phyloP scores from a whole-genome alignment of 2,888 invertebrate species.

The Diadegma fenestrale region DNA sequence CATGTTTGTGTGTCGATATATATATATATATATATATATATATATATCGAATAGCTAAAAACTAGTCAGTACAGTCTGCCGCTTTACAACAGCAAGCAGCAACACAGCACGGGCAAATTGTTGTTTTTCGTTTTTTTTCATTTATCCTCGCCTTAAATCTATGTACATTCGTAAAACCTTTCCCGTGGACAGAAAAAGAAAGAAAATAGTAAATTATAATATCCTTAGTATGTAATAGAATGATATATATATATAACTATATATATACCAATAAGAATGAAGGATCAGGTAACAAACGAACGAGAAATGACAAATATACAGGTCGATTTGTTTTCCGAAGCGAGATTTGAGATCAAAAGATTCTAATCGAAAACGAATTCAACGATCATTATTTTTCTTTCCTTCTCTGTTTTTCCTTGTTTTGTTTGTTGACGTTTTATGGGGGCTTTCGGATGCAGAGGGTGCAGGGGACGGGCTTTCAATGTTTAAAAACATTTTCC shows the following conservation, averaged over 20 bases:
- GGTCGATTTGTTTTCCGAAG: constrained; percentile 56
- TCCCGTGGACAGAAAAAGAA: constrained; percentile 49
- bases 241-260: constrained; percentile 32
- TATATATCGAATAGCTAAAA: constrained; percentile 61
- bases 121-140: constrained; percentile 18
- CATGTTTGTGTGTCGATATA: constrained; percentile 8
- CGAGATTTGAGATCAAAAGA: constrained; percentile 46
- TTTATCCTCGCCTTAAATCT: constrained; percentile 49
- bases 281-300: constrained; percentile 53
- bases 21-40: constrained; percentile 31
- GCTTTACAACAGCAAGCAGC: constrained; percentile 56
- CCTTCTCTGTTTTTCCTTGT: neutral
- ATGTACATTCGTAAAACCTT: constrained; percentile 55
- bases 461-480: constrained; percentile 19
- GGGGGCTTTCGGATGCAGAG: constrained; percentile 15
- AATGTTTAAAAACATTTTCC: constrained; percentile 42
- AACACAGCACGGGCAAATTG: constrained; percentile 64
- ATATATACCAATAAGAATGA: constrained; percentile 50
- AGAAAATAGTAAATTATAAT: constrained; percentile 48
- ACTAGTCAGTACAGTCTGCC: constrained; percentile 68
- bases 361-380: neutral
- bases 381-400: constrained; percentile 4
- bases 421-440: neutral
- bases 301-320: constrained; percentile 65
- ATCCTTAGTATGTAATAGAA: neutral